phyloP scores from a whole-genome alignment of 2,888 invertebrate species.

The Leptinotarsa juncta region DNA sequence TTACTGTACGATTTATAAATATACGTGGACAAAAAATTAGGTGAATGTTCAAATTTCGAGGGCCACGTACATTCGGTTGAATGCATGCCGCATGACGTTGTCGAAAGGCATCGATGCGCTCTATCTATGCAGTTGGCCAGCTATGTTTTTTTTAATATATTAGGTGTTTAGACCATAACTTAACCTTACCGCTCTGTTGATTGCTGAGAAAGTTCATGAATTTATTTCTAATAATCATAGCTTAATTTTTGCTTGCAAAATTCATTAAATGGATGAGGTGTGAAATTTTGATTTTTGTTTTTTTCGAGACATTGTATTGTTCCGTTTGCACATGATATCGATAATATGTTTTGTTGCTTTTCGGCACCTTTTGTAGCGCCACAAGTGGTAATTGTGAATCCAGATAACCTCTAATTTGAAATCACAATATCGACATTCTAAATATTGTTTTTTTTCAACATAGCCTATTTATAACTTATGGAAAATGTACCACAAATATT shows the following conservation, averaged over 20 bases:
- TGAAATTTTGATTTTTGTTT: neutral
- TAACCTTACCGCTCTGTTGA: neutral
- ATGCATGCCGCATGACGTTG: too few species aligned
- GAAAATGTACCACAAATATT: too few species aligned
- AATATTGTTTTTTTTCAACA: too few species aligned
- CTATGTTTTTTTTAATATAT: neutral
- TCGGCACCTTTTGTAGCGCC: neutral
- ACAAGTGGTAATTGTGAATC: too few species aligned
- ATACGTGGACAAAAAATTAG: too few species aligned
- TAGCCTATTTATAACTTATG: too few species aligned
- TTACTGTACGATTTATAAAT: too few species aligned
- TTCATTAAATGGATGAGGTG: neutral
- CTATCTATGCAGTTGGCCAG: neutral
- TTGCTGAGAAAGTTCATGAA: neutral
- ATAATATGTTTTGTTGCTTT: constrained; percentile 1
- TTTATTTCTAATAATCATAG: neutral
- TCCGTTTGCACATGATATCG: neutral
- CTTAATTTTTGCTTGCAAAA: neutral
- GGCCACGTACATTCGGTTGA: too few species aligned
- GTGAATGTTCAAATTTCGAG: too few species aligned
- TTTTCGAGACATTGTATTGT: neutral
- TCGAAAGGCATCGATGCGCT: too few species aligned
- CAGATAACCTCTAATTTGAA: too few species aligned
- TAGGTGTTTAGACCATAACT: neutral
- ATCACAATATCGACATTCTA: too few species aligned